A percentile compares a stretch with the other conserved stretches of the same genome.
Evolutionary conservation across 2,797 vertebrate genomes (phyloP).

Genomic region (Lates japonicus): DNA sequence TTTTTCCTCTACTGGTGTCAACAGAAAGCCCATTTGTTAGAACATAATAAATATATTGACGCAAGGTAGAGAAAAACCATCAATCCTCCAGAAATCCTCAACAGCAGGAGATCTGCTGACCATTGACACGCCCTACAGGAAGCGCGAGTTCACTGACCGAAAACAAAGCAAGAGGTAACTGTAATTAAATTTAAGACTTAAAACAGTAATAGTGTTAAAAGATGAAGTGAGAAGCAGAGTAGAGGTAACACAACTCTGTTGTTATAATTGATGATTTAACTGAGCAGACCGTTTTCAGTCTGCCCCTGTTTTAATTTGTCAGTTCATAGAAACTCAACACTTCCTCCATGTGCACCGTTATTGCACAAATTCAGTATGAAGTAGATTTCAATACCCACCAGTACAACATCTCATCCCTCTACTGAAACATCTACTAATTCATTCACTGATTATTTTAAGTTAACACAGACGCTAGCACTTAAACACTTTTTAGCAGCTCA

Average conservation of each 20-base stretch:
- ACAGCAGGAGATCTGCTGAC: neutral
- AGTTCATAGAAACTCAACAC: neutral
- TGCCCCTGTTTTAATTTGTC: too few relatives aligned
- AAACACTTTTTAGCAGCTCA: neutral
- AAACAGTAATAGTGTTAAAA: neutral
- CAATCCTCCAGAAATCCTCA: neutral
- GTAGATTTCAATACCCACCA: neutral
- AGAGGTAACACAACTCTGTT: neutral
- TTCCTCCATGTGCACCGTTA: neutral
- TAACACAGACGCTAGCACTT: neutral
- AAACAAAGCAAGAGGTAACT: neutral
- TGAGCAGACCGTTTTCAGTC: neutral
- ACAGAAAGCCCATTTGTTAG: conserved; percentile 16
- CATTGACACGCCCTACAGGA: conserved; percentile 27
- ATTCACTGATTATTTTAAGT: neutral
- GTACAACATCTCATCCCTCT: neutral
- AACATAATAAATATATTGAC: neutral
- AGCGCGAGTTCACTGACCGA: neutral
- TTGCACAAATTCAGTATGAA: neutral
- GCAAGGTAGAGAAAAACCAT: conserved; percentile 1
- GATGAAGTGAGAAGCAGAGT: neutral
- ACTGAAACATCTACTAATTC: neutral
- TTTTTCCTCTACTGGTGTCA: conserved; percentile 2
- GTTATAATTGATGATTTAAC: neutral
- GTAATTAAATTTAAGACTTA: neutral